phyloP scores from a whole-genome alignment of 1,140 invertebrate genomes.

The Camponotus pennsylvanicus region DNA sequence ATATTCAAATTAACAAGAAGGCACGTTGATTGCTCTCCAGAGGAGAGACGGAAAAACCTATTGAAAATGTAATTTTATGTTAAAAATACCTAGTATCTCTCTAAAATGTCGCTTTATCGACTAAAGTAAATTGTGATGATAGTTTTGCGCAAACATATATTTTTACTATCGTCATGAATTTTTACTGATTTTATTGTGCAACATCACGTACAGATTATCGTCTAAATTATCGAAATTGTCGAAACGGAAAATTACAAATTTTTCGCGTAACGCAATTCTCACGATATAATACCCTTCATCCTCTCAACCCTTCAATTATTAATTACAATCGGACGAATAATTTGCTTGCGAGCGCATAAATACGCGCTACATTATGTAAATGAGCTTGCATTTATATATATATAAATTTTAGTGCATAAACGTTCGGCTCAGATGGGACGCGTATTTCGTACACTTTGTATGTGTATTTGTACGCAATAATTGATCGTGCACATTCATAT shows the following conservation, averaged over 20 bases:
- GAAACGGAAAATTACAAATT: not conserved
- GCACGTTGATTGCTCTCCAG: not conserved
- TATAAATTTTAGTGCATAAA: constrained; percentile 29
- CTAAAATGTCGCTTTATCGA: not conserved
- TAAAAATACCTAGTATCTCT: not conserved
- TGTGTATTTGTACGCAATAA: constrained; percentile 65
- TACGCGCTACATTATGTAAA: constrained; percentile 40
- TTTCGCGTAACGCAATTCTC: not conserved
- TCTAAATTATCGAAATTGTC: too few species aligned
- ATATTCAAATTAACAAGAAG: constrained; percentile 16
- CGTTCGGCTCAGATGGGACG: constrained; percentile 24
- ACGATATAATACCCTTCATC: not conserved
- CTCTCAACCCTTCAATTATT: constrained; percentile 32
- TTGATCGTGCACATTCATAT: constrained; percentile 72
- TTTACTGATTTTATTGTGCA: constrained; percentile 6
- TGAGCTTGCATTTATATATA: constrained; percentile 18
- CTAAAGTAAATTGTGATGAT: constrained; percentile 10
- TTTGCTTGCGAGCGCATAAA: constrained; percentile 26
- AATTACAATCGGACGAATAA: constrained; percentile 37
- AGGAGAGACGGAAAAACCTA: not conserved
- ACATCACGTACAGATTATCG: not conserved
- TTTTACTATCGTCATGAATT: not conserved
- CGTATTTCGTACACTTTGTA: constrained; percentile 48
- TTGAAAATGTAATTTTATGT: not conserved
- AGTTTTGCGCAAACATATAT: not conserved